Base-by-base conservation (phyloP, 2,113 vertebrate species). In the Etia nguti region DNA sequence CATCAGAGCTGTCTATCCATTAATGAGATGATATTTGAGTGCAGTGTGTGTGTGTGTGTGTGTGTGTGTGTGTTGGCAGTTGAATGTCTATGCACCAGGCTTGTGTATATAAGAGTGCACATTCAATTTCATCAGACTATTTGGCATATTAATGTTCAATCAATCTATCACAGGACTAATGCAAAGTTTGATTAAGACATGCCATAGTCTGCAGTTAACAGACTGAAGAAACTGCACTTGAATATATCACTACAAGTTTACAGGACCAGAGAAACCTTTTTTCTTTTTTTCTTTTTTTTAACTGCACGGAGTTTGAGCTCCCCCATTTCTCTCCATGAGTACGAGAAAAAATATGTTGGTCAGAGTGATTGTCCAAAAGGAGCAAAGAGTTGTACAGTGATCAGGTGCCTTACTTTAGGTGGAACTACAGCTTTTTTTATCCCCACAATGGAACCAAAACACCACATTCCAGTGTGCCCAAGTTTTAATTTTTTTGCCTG, bases 1-100 rank as follows among this genome's bases (percentile, higher is more conserved):
- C 92, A 94, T 94, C 93, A 93, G 89, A 87, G 88, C 85, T 87
- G 86, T 92, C 88, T 92, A 82, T 88, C 83, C 89, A 93, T 94
- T 94, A 94, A 91, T 86, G 83, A 92, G 87, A 83, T 65, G 85
- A 84, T 93, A 90, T 90, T 82, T 91, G 84, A 90, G 88, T 46
- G 73, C 87, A 86, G 73, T 6, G 20, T 50, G 46, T 18, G 6
- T 48, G 38, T 26, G 56, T 81, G 62, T 60, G 56, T 48, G 86
- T 82, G 22, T 81, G 65, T 38, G 52, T 82, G 55, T 43, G 52
- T 50, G 54, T 18, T 43, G 29, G 52, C 56, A 86, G 70, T 43
- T 65, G 50, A 43, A 75, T 86, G 65, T 79, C 43, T 80, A 79
- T 85, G 26, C 56, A 57, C 81, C 77, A 80, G 86, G 62, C 55